Conservation (phyloP, 2,888 invertebrate species). For the Frankliniella intonsa region DNA sequence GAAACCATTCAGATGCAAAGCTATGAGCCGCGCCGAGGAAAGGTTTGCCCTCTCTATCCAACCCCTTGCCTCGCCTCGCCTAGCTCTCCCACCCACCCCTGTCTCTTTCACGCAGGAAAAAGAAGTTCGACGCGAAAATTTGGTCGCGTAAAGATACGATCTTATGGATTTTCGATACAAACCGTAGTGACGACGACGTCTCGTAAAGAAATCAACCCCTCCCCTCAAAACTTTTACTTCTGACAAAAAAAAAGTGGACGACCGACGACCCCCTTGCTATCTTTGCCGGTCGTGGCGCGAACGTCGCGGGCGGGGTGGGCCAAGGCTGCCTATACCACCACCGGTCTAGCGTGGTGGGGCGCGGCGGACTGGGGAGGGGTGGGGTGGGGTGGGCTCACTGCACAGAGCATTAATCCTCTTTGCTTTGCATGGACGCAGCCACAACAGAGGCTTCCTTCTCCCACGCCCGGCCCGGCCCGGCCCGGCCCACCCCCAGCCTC, state of each 20-base stretch:
- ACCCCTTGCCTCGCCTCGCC: not conserved
- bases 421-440: not conserved
- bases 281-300: no score
- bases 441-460: not conserved
- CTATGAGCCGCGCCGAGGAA: not conserved
- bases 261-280: no score
- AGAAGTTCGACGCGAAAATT: not conserved
- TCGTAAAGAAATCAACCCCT: no score
- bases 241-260: no score
- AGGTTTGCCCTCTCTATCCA: not conserved
- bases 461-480: not conserved
- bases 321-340: no score
- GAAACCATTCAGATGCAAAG: conserved; percentile 26
- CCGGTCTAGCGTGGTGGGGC: no score
- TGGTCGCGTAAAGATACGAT: not conserved
- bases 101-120: not conserved
- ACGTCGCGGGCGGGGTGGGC: no score
- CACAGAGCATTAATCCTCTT: not conserved
- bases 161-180: no score
- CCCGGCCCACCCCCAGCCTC: not conserved
- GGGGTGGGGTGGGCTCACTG: no score
- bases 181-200: no score
- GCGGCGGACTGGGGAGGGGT: no score
- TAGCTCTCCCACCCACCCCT: not conserved
- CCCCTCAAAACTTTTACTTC: no score